Evolutionary conservation across 2,113 vertebrate species (phyloP).

Genomic region (Dryoscopus gambensis): DNA sequence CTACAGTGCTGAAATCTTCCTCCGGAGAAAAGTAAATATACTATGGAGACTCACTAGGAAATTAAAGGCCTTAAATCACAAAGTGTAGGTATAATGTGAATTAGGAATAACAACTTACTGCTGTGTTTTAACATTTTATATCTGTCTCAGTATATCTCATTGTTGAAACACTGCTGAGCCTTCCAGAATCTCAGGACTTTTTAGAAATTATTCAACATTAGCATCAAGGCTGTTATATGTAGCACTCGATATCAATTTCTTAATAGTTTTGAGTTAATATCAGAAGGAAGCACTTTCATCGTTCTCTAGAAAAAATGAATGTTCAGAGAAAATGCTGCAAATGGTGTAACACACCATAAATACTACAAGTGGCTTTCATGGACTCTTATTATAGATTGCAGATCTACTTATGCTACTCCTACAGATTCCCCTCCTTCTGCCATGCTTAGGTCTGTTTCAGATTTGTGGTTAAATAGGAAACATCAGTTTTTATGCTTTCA

Average conservation of each 20-base stretch:
- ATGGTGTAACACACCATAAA: neutral
- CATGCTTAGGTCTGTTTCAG: neutral
- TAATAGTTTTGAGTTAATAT: neutral
- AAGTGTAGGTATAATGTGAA: neutral
- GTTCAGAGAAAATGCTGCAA: neutral
- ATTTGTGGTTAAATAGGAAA: neutral
- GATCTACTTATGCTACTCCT: neutral
- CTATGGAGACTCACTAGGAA: neutral
- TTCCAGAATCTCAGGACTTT: neutral
- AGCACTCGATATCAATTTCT: neutral
- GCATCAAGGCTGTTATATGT: neutral
- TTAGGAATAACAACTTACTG: neutral
- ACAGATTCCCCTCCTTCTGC: neutral
- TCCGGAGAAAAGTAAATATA: neutral
- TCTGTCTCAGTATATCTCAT: neutral
- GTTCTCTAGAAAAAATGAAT: neutral
- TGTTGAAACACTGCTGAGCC: neutral
- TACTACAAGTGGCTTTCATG: neutral
- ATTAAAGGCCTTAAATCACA: neutral
- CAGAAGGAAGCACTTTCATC: neutral
- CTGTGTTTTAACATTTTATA: neutral
- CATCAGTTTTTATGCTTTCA: neutral
- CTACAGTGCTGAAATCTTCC: neutral
- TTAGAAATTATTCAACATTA: neutral
- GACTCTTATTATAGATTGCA: neutral